phyloP scores from a whole-genome alignment of 2,797 vertebrate species.

The Fratercula arctica region DNA sequence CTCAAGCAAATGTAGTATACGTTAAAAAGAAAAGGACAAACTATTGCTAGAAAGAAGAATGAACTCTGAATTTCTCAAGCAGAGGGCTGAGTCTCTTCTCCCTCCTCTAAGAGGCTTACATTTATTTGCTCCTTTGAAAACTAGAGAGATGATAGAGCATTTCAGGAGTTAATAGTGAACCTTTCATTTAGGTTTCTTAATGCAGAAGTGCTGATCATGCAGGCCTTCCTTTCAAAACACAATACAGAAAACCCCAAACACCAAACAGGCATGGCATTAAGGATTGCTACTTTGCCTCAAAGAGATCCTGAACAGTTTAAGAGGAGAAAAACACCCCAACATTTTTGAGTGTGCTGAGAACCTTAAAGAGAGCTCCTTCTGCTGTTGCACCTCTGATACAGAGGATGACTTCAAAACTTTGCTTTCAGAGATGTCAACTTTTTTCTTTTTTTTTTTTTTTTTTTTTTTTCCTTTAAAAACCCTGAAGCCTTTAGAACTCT shows the following conservation, averaged over 20 bases:
- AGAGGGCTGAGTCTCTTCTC: background rate
- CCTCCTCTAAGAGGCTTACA: background rate
- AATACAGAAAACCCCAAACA: background rate
- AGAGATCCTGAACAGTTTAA: background rate
- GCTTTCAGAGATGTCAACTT: background rate
- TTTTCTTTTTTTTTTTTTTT: too few species aligned
- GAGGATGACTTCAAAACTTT: background rate
- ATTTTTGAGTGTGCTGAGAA: background rate
- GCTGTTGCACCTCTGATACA: background rate
- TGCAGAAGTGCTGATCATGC: background rate
- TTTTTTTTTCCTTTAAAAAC: background rate
- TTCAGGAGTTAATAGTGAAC: background rate
- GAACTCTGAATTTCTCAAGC: background rate
- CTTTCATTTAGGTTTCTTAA: background rate
- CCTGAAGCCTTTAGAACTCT: background rate
- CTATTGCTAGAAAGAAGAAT: background rate
- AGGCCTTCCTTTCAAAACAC: background rate
- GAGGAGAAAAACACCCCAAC: background rate
- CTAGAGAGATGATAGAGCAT: background rate
- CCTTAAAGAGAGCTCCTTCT: background rate
- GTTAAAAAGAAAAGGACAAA: background rate
- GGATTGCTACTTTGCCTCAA: background rate
- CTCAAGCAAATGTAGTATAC: background rate
- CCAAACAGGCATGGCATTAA: background rate
- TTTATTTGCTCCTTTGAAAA: background rate